A percentile compares a stretch with the other conserved stretches of the same genome.
Conservation (phyloP, 2,797 vertebrate species). For the Smutsia gigantea region DNA sequence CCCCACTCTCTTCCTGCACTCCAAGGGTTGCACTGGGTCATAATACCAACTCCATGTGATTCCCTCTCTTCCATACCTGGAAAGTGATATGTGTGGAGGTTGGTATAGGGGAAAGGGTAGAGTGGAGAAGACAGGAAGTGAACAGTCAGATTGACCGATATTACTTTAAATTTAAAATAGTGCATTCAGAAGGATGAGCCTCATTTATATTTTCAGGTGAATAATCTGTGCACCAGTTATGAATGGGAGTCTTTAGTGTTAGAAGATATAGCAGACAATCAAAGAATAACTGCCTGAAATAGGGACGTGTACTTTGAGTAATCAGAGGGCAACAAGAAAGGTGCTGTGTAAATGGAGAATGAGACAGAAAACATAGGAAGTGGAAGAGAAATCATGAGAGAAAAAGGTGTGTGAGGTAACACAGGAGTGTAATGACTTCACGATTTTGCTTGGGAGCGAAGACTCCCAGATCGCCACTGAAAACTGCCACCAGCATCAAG, state of each 20-base stretch:
- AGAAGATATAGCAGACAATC: not conserved
- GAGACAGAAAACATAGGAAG: not conserved
- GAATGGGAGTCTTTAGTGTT: not conserved
- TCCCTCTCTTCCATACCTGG: not conserved
- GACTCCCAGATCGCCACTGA: not conserved
- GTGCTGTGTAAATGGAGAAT: not conserved
- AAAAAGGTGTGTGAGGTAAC: not conserved
- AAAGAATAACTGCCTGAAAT: not conserved
- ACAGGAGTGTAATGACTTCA: not conserved
- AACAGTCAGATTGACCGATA: not conserved
- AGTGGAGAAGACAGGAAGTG: not conserved
- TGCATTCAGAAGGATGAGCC: not conserved
- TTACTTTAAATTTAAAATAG: not conserved
- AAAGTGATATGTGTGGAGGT: not conserved
- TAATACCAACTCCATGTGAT: not conserved
- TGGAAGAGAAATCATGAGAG: not conserved
- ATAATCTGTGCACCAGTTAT: not conserved
- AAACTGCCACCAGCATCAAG: not conserved
- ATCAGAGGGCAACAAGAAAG: not conserved
- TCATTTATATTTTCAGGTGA: not conserved
- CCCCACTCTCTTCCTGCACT: not conserved
- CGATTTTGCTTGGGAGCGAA: not conserved
- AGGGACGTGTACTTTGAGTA: not conserved
- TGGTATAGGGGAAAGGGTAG: fast-evolving
- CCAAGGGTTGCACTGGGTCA: not conserved